Evolutionary conservation across 2,113 vertebrate species (phyloP).

Genomic region (Vanacampus margaritifer): DNA sequence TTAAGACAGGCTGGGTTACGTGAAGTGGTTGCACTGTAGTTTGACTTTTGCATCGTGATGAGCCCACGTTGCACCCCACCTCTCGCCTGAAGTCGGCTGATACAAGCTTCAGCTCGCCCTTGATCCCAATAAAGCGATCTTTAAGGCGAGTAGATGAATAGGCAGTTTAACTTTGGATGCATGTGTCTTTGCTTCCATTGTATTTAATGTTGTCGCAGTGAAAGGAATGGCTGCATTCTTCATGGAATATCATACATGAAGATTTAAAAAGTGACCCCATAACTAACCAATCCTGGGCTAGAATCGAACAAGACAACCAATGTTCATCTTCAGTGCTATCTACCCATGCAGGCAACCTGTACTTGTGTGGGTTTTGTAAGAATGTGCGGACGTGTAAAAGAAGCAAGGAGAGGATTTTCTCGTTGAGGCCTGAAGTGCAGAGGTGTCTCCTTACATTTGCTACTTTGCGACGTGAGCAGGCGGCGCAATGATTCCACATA

Average conservation of each 20-base stretch:
- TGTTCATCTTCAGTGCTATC: slow-evolving; percentile 12
- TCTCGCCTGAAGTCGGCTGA: too few relatives aligned
- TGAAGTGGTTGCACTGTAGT: too few relatives aligned
- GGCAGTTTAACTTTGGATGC: too few relatives aligned
- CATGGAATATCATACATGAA: not conserved
- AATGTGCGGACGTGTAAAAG: slow-evolving; percentile 30
- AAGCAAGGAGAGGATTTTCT: slow-evolving; percentile 15
- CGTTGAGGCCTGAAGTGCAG: slow-evolving; percentile 11
- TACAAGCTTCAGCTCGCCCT: too few relatives aligned
- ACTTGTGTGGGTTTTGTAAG: slow-evolving; percentile 37
- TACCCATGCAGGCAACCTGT: slow-evolving; percentile 8
- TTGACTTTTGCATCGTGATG: too few relatives aligned
- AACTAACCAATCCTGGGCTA: not conserved
- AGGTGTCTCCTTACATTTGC: slow-evolving; percentile 31
- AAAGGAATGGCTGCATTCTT: not conserved
- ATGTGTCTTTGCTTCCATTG: too few relatives aligned
- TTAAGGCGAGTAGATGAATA: too few relatives aligned
- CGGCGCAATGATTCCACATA: slow-evolving; percentile 28
- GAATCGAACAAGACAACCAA: slow-evolving; percentile 4
- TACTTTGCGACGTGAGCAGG: not conserved
- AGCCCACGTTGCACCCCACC: too few relatives aligned
- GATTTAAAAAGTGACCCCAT: not conserved
- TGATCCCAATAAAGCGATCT: too few relatives aligned
- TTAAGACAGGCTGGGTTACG: too few relatives aligned
- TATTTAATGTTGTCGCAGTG: too few relatives aligned